A percentile compares a stretch with the other conserved stretches of the same genome.
Conservation (phyloP, 2,113 vertebrate species). For the Nansenia antarctica region DNA sequence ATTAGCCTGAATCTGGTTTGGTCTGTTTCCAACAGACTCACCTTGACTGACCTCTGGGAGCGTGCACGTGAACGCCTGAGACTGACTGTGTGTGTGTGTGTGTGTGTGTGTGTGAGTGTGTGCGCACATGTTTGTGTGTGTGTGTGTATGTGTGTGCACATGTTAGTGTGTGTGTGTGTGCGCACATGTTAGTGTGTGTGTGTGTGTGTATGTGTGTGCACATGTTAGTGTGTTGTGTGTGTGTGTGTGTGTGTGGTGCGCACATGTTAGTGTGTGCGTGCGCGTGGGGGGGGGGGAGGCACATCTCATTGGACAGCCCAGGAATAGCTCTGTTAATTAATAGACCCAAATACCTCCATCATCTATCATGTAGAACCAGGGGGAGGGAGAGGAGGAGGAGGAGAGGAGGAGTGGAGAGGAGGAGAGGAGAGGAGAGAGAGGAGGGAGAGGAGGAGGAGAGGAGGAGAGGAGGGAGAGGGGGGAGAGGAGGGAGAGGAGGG, state of each 20-base stretch:
- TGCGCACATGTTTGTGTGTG: too few species aligned
- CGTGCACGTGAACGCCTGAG: not conserved
- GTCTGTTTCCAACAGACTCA: too few species aligned
- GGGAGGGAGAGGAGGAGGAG: not conserved
- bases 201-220: too few species aligned
- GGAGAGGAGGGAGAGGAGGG: not conserved
- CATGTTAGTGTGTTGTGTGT: too few species aligned
- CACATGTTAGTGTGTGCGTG: too few species aligned
- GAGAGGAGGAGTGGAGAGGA: not conserved
- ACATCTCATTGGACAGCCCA: not conserved
- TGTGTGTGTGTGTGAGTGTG: too few species aligned
- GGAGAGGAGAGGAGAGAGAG: not conserved
- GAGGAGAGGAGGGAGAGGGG: not conserved
- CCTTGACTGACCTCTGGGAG: too few species aligned
- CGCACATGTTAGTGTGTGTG: too few species aligned
- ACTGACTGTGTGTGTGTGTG: not conserved
- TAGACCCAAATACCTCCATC: constrained; percentile 36
- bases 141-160: too few species aligned
- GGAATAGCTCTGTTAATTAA: constrained; percentile 41
- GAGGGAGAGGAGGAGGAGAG: not conserved
- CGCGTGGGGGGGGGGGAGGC: not conserved
- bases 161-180: too few species aligned
- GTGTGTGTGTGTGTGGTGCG: too few species aligned
- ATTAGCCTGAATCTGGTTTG: too few species aligned
- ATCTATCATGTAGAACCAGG: not conserved